Evolutionary conservation across 2,888 invertebrate genomes (phyloP), one percentile per base, ranked within the genome.

Genomic region (Meghimatium bilineatum): DNA sequence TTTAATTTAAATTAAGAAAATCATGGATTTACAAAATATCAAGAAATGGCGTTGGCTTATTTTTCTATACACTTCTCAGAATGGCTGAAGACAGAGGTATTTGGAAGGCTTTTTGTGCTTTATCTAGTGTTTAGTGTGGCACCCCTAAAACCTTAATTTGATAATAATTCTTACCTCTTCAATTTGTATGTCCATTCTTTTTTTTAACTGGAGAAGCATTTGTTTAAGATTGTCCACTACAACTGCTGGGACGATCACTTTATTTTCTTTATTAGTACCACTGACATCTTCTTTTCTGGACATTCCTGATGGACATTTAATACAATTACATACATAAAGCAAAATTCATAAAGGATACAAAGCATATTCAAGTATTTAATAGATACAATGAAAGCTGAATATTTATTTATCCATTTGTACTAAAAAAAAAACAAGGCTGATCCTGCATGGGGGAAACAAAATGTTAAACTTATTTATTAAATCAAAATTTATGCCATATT

Each of bases 191-290:
- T 93, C 91, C 67, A 91, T 83, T 49, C 89, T 89, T 78, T 89
- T 90, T 72, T 90, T 91, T 74, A 91, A 90, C 29, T 91, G 90
- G 8, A 90, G 87, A 75, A 93, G 87, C 20, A 90, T 88, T 23
- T 90, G 89, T 38, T 91, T 85, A 66, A 93, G 85, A 71, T 87
- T 90, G 78, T 93, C 92, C 75, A 92, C 86, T 17, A 91, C 89
- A 26, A 87, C 87, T 5, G 90, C 77, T 26, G 92, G 92, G 32
- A 89, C 88, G 20, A 88, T 88, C 12, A 85, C 71, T 69, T 90
- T 91, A 52, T 85, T 87, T 12, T 74, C 66, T 71, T 86, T 82
- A 76, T 78, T 85, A 36, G 69, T 74, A 72, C 20, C 49, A 38
- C 44, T 63, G 23, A 20, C 20, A 23, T 84, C 86, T n/a, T 86